Base-by-base conservation (phyloP, 2,888 invertebrate species). In the Gnatocerus cornutus region DNA sequence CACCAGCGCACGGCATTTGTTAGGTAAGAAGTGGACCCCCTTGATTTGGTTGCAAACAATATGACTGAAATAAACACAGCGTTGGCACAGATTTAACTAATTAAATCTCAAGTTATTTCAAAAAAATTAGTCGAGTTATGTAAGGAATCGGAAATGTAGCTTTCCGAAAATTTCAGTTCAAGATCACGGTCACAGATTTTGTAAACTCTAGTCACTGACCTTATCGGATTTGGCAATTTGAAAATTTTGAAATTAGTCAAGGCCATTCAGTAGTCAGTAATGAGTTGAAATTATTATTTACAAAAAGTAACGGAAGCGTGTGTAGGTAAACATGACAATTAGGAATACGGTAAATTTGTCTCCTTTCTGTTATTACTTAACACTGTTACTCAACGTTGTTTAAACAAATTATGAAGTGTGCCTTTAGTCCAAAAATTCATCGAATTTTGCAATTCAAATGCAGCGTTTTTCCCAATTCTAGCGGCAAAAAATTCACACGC, bases 321-420 rank as follows among this genome's bases (percentile, higher is more conserved):
- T 39, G 16, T 56, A 27, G 9, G 41, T 43, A 56, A 56, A 56
- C 41, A 43, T 21, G 16, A 10, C 43, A 43, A 56, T 43, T 43
- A 41, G 33, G 52, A 33, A 30, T 30, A 52, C 7, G 3, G 55
- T 13, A 33, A 37, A 55, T 2, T 12, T 43, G 43, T 56, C 56
- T 56, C 56, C 56, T 56, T 56, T 56, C 56, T 41, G 9, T 55
- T 41, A 41, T 56, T 56, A 56, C 56, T 43, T 56, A 56, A 56
- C 56, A 43, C 12, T 27, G 14, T 56, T 56, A 56, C 43, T 29
- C 56, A 56, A 56, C 21, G 16, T 41, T 43, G n/a, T n/a, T 39
- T 56, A 43, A 43, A 56, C 41, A 12, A 41, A 41, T 10, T 13
- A n/a, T n/a, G 8, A 37, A 30, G 37, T 37, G 37, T 4, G 21